Evolutionary conservation across 2,113 vertebrate species (phyloP), one percentile per base, ranked within the genome.

Genomic region (Sander lucioperca): DNA sequence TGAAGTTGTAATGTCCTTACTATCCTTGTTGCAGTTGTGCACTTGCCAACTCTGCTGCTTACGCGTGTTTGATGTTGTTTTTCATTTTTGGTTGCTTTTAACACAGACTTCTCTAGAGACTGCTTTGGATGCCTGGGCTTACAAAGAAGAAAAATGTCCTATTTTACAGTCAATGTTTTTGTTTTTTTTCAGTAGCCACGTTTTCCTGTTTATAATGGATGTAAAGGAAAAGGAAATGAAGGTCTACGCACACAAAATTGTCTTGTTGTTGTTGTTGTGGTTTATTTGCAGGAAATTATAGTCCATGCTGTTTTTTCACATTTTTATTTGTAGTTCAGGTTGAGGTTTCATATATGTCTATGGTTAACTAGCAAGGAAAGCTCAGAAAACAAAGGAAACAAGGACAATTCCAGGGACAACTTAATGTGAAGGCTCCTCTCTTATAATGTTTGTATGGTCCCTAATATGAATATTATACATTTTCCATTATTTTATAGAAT

Each of bases 61-160:
- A 47, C 39, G 19, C 21, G 27, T 6, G 54, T 90, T 87, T 90
- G 88, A 92, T 88, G 85, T 79, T 77, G 82, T 77, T 90, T 90
- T 91, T 89, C 72, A 54, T 74, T 74, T 66, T n/a, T 14, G 25
- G 27, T 48, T 76, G 68, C 86, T 90, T 92, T 93, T 78, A 86
- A 89, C 72, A 78, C 64, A 19, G 68, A 82, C 79, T 88, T 67
- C 90, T 93, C 89, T 56, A 30, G 86, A 74, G 85, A 82, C 54
- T 54, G 57, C 54, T 85, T 90, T 77, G 66, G 79, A 83, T 56
- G 67, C 15, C 66, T 23, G 6, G 13, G 64, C 72, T 43, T 82
- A 85, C 83, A 90, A 88, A 91, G 61, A 85, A 51, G 33, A 80
- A 77, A 87, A 83, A 76, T 50, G 2, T 54, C 14, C 74, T 81